Evolutionary conservation across 2,113 vertebrate genomes (phyloP), one percentile per base, ranked within the genome.

Genomic region (Cardinalis cardinalis): DNA sequence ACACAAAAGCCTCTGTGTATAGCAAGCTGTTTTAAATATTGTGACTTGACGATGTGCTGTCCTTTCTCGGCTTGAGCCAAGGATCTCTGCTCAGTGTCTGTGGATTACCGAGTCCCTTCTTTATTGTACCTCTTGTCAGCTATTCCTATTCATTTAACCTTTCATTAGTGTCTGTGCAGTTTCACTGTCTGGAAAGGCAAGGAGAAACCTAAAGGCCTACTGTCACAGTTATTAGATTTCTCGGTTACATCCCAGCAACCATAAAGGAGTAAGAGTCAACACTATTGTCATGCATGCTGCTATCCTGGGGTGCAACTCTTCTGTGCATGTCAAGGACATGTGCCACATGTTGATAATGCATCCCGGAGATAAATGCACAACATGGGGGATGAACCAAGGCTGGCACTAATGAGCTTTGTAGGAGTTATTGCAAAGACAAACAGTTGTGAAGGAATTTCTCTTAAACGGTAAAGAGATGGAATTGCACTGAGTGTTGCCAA

Each of bases 161-260:
- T 99, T 99, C 98, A 99, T 99, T 99, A 99, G 98, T 98, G 98
- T 98, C 98, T 98, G 98, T 97, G 98, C 98, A 98, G 98, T 95
- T 98, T 98, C 98, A 98, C 98, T 97, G 98, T 98, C 98, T 98
- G 97, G 96, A 97, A 98, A 98, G 97, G 97, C 98, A 98, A 98
- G 98, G 98, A 97, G 98, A 98, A 98, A 97, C 98, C 98, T 97
- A 99, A 98, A 98, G 98, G 98, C 98, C 98, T 98, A 98, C 98
- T 99, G 99, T 99, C 98, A 99, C 98, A 99, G 98, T 99, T 99
- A 99, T 99, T 99, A 99, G 99, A 99, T 99, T 99, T 99, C 98
- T 98, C 97, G 12, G 98, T 98, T 97, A 98, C 98, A 99, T 98
- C 99, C 98, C 97, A 97, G 99, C 99, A 99, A 99, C 99, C 98